Evolutionary conservation across 2,888 invertebrate species (phyloP), one percentile per base, ranked within the genome.

Genomic region (Eilema caniola): DNA sequence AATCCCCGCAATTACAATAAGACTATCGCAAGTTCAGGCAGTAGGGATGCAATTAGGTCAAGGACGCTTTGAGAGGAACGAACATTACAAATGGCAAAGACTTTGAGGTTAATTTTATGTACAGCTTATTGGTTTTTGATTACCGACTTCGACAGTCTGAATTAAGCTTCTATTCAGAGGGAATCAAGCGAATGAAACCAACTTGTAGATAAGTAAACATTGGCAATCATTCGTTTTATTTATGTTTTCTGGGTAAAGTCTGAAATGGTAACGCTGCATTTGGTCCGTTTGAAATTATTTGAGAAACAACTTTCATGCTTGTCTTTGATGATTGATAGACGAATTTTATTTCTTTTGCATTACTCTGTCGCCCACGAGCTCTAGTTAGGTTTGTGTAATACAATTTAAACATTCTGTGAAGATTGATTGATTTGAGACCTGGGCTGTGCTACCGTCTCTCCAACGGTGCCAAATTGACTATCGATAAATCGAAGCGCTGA

Each of bases 31-130:
- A 47, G 25, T 59, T 37, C 62, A 65, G 57, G 56, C 66, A 67
- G 66, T 67, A 47, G 65, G 68, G 62, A 65, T 47, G 70, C 67
- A 76, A 80, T 60, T 76, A 59, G 78, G 78, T 80, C 78, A 80
- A 78, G 80, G 71, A 72, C 28, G 66, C 12, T 24, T 31, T 0
- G 16, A 5, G 37, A 37, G 56, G 37, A 47, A 16, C 20, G 4
- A 41, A 11, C 31, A 59, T 41, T 23, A 23, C 20, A 59, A 1
- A 37, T n/a, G 24, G 70, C 59, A 25, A 47, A 67, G 16, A 41
- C 31, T 71, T 67, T 41, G 53, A 23, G 20, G 47, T 47, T 23
- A 5, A 63, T 28, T 59, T 20, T 62, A 31, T 31, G 12, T 31
- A 23, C n/a, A 10, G 10, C 10, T 8, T 10, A 16, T 47, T 47